Base-by-base conservation (phyloP, 1,140 invertebrate species). In the Pogonomyrmex californicus region DNA sequence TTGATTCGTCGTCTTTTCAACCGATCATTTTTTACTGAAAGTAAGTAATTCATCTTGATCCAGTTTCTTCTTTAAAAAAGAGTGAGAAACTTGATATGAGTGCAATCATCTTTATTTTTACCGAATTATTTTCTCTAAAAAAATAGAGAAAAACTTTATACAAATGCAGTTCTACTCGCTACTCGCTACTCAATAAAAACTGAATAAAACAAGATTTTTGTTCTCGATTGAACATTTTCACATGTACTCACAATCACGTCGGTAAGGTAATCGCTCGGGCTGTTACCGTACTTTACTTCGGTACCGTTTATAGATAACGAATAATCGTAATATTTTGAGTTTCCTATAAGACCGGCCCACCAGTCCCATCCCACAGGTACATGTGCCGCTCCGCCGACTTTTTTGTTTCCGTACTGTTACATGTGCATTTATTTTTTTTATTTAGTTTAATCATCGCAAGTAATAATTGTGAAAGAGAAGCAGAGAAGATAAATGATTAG, bases 311-410 rank as follows among this genome's bases (percentile, higher is more conserved):
- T 96, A 2, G 98, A 98, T n/a, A 99, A 94, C 0, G 97, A 97
- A 92, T 98, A 99, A 94, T 98, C 97, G 92, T 98, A 99, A 94
- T 99, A 99, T 41, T 96, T 96, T 0, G 98, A 99, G 93, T 99
- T 98, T 23, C 98, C 98, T 71, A 98, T 96, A 23, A 98, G 95
- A 0, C 97, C 98, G 88, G 97, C 95, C 97, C 98, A 98, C 90
- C 97, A 96, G 82, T 97, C 96, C 97, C 98, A 99, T 4, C 98
- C 98, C 4, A 95, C 95, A 1, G 98, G 98, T 30, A 98, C 95
- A 88, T 97, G 96, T 41, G 95, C 88, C 0, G 97, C 95, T 2
- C 97, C 97, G 6, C 96, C 97, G 30, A 95, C 94, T 66, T 91
- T 89, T 81, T 95, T 93, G 4, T 89, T 83, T 2, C 97, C 97